Evolutionary conservation across 2,113 vertebrate species (phyloP).

Genomic region (Pitta sordida): DNA sequence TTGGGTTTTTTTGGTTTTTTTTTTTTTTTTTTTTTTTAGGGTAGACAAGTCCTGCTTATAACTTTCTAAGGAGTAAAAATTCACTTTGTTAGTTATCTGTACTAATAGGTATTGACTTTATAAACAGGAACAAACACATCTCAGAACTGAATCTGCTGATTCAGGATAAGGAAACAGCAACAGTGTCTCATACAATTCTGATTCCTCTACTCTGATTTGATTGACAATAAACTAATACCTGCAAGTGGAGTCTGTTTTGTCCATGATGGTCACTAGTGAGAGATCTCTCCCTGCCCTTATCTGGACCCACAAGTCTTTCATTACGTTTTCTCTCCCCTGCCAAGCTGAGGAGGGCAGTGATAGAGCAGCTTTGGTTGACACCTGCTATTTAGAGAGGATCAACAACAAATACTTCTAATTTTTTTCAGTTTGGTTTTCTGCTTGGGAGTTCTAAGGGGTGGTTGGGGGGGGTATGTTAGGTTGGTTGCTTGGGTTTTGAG

Average conservation of each 20-base stretch:
- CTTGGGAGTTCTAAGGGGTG: too few species aligned
- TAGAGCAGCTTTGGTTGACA: not conserved
- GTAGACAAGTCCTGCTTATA: rapidly evolving
- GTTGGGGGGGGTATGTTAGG: not conserved
- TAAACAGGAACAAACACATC: not conserved
- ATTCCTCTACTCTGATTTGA: not conserved
- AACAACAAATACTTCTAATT: not conserved
- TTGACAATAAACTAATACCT: not conserved
- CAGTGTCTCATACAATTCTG: not conserved
- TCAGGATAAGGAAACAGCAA: not conserved
- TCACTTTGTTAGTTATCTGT: not conserved
- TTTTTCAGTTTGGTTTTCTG: not conserved
- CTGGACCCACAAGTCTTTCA: not conserved
- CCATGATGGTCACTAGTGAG: not conserved
- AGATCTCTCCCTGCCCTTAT: not conserved
- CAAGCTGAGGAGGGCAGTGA: not conserved
- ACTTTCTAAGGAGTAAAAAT: not conserved
- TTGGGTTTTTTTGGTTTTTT: rapidly evolving
- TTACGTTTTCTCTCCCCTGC: not conserved
- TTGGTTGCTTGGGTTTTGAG: too few species aligned
- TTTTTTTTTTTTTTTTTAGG: not conserved
- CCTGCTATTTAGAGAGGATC: rapidly evolving
- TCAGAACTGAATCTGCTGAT: not conserved
- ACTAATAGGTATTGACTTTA: not conserved
- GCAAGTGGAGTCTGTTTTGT: not conserved